These are phyloP conservation scores for Lithobates sylvaticus DNA, from an alignment of 2,797 vertebrate genomes.

Conservation along the genomic window DNA sequence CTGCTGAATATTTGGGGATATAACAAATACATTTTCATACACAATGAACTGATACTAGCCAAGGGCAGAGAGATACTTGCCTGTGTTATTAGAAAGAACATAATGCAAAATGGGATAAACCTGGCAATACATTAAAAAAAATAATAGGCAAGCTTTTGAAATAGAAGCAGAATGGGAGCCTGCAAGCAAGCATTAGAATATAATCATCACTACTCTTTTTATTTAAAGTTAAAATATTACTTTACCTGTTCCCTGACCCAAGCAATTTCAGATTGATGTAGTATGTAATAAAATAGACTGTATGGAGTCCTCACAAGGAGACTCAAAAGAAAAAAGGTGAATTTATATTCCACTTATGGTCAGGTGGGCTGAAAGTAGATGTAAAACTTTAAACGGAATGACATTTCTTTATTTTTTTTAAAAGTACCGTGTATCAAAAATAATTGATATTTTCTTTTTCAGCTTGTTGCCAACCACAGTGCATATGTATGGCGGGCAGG, in stretches of 20 bases:
- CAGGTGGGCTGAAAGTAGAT: too few species aligned
- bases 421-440: too few species aligned
- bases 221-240: slow-evolving; percentile 6
- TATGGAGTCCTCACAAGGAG: not conserved
- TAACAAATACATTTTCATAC: slow-evolving; percentile 47
- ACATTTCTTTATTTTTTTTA: too few species aligned
- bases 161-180: slow-evolving; percentile 2
- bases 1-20: slow-evolving; percentile 26
- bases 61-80: slow-evolving; percentile 23
- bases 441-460: too few species aligned
- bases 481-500: too few species aligned
- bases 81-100: slow-evolving; percentile 49
- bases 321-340: too few species aligned
- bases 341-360: too few species aligned
- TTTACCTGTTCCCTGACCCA: not conserved
- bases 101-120: slow-evolving; percentile 43
- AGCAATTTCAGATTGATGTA: not conserved
- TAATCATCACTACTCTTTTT: slow-evolving; percentile 16
- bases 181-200: slow-evolving; percentile 28
- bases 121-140: slow-evolving; percentile 38
- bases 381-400: too few species aligned
- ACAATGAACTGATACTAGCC: slow-evolving; percentile 49
- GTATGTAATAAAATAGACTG: not conserved
- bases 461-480: too few species aligned
- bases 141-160: slow-evolving; percentile 11